Percentiles rank a stretch among this genome's conserved stretches.
Conservation (phyloP, 2,888 invertebrate genomes). For the Ochropleura plecta region DNA sequence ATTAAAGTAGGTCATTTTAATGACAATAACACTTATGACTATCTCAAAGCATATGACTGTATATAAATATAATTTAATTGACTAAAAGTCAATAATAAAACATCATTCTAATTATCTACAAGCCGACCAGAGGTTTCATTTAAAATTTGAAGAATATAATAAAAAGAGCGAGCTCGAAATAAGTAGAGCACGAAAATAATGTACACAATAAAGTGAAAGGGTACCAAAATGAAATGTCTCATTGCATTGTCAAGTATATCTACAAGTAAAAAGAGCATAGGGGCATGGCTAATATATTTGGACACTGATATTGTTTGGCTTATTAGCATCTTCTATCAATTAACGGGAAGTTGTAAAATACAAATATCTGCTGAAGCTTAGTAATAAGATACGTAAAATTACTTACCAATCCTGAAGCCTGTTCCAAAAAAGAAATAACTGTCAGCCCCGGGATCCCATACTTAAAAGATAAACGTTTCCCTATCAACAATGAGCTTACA, state of each 20-base stretch:
- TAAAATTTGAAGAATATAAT: conserved; percentile 44
- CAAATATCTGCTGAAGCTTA: conserved; percentile 74
- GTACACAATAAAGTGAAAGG: conserved; percentile 90
- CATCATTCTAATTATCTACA: conserved; percentile 10
- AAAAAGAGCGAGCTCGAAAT: conserved; percentile 75
- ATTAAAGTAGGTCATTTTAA: conserved; percentile 54
- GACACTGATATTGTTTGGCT: conserved; percentile 38
- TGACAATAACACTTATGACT: conserved; percentile 34
- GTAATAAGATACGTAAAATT: conserved; percentile 68
- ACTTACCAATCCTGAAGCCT: conserved; percentile 82
- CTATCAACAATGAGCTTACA: conserved; percentile 72
- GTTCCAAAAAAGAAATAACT: conserved; percentile 73
- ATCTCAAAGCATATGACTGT: neutral
- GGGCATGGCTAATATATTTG: conserved; percentile 2
- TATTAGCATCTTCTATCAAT: conserved; percentile 45
- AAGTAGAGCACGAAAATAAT: conserved; percentile 90
- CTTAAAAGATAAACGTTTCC: conserved; percentile 69
- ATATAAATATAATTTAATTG: neutral
- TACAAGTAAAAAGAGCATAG: conserved; percentile 25
- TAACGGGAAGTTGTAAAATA: conserved; percentile 67
- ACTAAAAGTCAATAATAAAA: conserved; percentile 11
- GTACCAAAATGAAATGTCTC: conserved; percentile 78
- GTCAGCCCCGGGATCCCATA: conserved; percentile 84
- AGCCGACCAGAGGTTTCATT: conserved; percentile 24
- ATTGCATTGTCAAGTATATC: conserved; percentile 63